A percentile compares a stretch with the other conserved stretches of the same genome.
phyloP scores from a whole-genome alignment of 2,797 vertebrate genomes.

The Adelosebastes latens region DNA sequence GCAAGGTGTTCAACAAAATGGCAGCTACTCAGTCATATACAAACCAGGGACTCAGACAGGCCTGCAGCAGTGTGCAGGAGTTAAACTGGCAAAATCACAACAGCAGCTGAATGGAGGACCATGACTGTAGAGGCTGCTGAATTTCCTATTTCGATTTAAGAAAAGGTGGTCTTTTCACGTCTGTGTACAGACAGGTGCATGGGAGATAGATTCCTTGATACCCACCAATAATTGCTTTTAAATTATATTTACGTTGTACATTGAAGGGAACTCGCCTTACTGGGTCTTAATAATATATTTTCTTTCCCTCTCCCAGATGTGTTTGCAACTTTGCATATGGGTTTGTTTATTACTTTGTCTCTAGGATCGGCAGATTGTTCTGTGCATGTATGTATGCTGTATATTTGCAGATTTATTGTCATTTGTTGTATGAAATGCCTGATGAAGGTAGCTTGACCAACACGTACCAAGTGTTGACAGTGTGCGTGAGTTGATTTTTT shows the following conservation, averaged over 20 bases:
- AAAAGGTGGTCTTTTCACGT: neutral
- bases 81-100: neutral
- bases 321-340: too few species aligned
- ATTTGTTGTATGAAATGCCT: neutral
- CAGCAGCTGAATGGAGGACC: neutral
- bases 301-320: neutral
- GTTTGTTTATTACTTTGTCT: neutral
- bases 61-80: neutral
- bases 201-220: neutral
- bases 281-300: neutral
- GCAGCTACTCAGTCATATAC: slow-evolving; percentile 16
- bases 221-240: neutral
- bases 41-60: neutral
- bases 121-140: neutral
- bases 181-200: neutral
- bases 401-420: neutral
- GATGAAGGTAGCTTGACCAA: too few species aligned
- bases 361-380: neutral
- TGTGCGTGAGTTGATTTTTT: too few species aligned
- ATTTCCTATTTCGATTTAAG: neutral
- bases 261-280: neutral
- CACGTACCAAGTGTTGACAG: too few species aligned
- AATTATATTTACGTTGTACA: neutral
- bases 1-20: slow-evolving; percentile 27
- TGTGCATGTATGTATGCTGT: too few species aligned